Conservation (phyloP, 2,888 invertebrate genomes). For the Incurvaria masculella region DNA sequence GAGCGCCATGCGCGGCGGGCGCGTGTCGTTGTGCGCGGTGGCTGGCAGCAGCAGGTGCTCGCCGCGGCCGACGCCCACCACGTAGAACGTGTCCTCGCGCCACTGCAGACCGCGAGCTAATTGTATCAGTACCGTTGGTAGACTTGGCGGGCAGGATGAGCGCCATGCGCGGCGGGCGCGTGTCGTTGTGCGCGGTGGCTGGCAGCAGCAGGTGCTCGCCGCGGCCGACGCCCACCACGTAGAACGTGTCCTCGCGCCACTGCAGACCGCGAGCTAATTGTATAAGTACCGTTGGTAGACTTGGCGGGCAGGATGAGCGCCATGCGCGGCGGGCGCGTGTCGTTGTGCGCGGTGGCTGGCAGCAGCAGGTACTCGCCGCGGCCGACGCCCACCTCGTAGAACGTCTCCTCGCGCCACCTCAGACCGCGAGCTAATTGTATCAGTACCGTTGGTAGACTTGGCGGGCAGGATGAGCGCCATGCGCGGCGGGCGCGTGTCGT, state of each 20-base stretch:
- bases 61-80: conserved; percentile 85
- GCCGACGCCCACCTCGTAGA: conserved; percentile 90
- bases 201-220: conserved; percentile 87
- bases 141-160: conserved; percentile 80
- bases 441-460: conserved; percentile 67
- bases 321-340: conserved; percentile 85
- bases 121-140: conserved; percentile 72
- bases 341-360: conserved; percentile 84
- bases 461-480: conserved; percentile 93
- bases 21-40: conserved; percentile 77
- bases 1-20: conserved; percentile 89
- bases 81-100: conserved; percentile 91
- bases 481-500: conserved; percentile 81
- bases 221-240: conserved; percentile 86
- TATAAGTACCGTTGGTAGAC: conserved; percentile 67
- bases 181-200: conserved; percentile 81
- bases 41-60: conserved; percentile 88
- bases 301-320: conserved; percentile 86
- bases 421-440: no score
- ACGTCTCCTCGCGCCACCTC: conserved; percentile 85
- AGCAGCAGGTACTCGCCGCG: conserved; percentile 83
- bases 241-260: conserved; percentile 88
- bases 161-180: conserved; percentile 88
- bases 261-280: conserved; percentile 57
- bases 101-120: conserved; percentile 60